Conservation (phyloP, 2,888 invertebrate species). For the Lycocerus yunnanus region DNA sequence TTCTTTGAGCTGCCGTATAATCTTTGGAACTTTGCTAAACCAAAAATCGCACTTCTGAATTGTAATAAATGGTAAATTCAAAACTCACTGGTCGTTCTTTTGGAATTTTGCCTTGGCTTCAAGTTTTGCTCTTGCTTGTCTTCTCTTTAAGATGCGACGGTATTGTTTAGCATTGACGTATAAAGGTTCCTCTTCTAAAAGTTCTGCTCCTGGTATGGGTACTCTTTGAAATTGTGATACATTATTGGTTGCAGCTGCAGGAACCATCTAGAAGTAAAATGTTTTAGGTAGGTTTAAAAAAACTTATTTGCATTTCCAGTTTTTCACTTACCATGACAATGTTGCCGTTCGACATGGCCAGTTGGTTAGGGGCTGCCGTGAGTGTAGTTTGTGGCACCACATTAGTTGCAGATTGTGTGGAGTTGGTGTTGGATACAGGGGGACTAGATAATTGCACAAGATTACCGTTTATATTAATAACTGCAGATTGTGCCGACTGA, state of each 20-base stretch:
- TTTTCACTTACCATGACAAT: conserved; percentile 71
- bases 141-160: conserved; percentile 89
- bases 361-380: conserved; percentile 59
- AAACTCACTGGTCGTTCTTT: conserved; percentile 88
- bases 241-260: conserved; percentile 58
- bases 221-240: conserved; percentile 62
- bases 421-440: conserved; percentile 43
- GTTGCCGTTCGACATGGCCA: conserved; percentile 70
- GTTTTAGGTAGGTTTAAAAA: conserved; percentile 6
- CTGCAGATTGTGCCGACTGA: conserved; percentile 68
- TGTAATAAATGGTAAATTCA: no score
- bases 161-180: conserved; percentile 99
- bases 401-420: conserved; percentile 50
- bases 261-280: conserved; percentile 59
- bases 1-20: no score
- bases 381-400: conserved; percentile 52
- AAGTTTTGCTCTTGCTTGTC: conserved; percentile 92
- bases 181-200: conserved; percentile 90
- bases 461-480: conserved; percentile 78
- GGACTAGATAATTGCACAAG: conserved; percentile 68
- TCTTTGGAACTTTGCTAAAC: no score
- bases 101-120: conserved; percentile 95
- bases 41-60: no score
- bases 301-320: background rate
- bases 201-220: conserved; percentile 65